Evolutionary conservation across 2,797 vertebrate species (phyloP).

Genomic region (Chelon auratus): DNA sequence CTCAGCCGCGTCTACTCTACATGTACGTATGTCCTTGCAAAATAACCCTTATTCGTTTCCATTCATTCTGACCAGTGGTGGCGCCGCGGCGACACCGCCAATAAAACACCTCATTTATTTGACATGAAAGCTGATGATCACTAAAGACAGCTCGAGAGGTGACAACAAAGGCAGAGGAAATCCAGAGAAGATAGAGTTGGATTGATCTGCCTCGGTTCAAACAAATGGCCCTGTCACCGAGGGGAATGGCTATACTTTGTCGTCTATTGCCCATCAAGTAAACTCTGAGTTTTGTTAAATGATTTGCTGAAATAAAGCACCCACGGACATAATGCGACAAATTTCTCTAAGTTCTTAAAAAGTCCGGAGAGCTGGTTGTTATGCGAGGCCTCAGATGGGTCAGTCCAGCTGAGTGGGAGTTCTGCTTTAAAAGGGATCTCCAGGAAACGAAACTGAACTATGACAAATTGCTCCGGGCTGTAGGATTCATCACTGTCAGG

Average conservation of each 20-base stretch:
- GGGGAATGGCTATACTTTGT: constrained; percentile 57
- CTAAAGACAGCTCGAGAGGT: constrained; percentile 73
- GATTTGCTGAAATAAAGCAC: constrained; percentile 32
- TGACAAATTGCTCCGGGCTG: constrained; percentile 69
- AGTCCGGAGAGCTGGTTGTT: constrained; percentile 20
- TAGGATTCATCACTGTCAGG: constrained; percentile 77
- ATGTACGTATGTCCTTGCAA: constrained; percentile 53
- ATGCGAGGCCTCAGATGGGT: constrained; percentile 34
- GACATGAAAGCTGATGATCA: constrained; percentile 77
- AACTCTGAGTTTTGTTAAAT: constrained; percentile 47
- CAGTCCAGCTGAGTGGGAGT: constrained; percentile 34
- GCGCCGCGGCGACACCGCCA: constrained; percentile 37
- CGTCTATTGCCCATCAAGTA: constrained; percentile 41
- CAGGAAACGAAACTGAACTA: constrained; percentile 52
- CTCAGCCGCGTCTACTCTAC: constrained; percentile 47
- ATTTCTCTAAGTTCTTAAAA: constrained; percentile 14
- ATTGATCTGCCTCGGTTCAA: constrained; percentile 71
- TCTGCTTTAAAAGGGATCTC: constrained; percentile 56
- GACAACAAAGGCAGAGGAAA: constrained; percentile 74
- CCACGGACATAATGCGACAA: constrained; percentile 21
- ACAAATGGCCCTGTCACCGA: constrained; percentile 71
- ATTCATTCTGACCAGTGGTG: constrained; percentile 65
- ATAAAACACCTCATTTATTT: constrained; percentile 76
- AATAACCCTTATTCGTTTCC: constrained; percentile 63
- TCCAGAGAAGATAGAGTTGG: constrained; percentile 65